Evolutionary conservation across 2,113 vertebrate species (phyloP).

Genomic region (Melierax canorus): DNA sequence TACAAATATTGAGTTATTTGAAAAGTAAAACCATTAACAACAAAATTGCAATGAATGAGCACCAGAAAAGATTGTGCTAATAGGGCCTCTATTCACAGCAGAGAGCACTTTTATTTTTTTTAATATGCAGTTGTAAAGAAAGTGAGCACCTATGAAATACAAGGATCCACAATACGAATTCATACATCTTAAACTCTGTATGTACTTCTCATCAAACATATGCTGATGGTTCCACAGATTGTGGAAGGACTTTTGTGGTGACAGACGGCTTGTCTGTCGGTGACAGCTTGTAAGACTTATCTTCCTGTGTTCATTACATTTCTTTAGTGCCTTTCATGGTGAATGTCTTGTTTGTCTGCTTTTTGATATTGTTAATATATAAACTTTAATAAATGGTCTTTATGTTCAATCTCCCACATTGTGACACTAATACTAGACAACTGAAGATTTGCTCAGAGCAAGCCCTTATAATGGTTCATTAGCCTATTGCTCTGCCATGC

Average conservation of each 20-base stretch:
- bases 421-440: background rate
- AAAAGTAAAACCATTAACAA: background rate
- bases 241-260: background rate
- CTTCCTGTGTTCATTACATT: background rate
- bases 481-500: background rate
- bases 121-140: background rate
- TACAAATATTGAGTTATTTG: background rate
- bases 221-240: background rate
- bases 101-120: background rate
- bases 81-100: background rate
- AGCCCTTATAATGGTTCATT: background rate
- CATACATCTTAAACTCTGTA: background rate
- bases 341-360: background rate
- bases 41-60: background rate
- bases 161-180: background rate
- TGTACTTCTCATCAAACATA: background rate
- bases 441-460: background rate
- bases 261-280: background rate
- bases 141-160: background rate
- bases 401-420: background rate
- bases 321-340: background rate
- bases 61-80: background rate
- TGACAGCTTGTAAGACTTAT: background rate
- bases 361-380: background rate
- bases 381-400: background rate